Evolutionary conservation across 2,797 vertebrate species (phyloP), one percentile per base, ranked within the genome.

Genomic region (Melopsittacus undulatus): DNA sequence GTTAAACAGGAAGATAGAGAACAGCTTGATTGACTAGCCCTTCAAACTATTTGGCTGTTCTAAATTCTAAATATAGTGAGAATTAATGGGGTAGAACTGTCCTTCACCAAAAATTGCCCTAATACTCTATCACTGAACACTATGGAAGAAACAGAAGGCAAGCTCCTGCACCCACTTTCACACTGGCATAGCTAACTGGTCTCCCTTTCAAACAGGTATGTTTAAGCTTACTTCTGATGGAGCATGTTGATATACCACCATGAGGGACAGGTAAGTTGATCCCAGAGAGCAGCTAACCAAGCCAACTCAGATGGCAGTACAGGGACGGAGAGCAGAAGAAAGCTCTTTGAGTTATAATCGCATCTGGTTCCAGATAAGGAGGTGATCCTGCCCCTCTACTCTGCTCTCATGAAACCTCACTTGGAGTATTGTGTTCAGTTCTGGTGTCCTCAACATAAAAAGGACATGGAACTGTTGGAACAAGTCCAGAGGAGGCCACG

Each of bases 41-140:
- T 84, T 84, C 51, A 70, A 87, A 82, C 26, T 48, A 40, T 86
- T 84, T n/a, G 54, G 30, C 38, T 69, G 40, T 59, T 89, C 40
- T 62, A 36, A 89, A 79, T 90, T 83, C 72, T 67, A 85, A 85
- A 89, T 59, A 70, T 5, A 80, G n/a, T 0, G 7, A 64, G 40
- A 92, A 84, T 80, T 83, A 92, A 91, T 29, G 73, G 94, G 49
- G 22, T 52, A 83, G 84, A 56, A 69, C 48, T 87, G 36, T 61
- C 38, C 59, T 81, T 70, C 48, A 74, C 11, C 61, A 61, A 76
- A 90, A 81, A 79, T 66, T 29, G 56, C 68, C 38, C 22, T 52
- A 78, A 48, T 49, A 13, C 19, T 85, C 10, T 22, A 2, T 74
- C n/a, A 29, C 45, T 42, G 45, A 85, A 57, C 45, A 56, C 29